Conservation (phyloP, 2,113 vertebrate species). For the Setophaga petechia region DNA sequence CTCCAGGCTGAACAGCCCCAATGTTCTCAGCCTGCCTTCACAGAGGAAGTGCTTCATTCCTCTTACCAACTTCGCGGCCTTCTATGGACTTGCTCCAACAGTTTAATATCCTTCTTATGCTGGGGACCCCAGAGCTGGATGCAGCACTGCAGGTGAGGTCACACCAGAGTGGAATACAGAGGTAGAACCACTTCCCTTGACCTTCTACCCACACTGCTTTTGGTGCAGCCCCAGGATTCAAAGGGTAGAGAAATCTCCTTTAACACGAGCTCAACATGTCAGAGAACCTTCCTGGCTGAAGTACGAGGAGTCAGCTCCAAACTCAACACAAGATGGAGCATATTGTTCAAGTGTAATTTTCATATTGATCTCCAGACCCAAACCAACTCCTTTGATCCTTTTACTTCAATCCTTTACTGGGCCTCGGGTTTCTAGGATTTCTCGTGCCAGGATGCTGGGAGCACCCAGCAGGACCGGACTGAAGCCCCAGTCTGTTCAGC, state of each 20-base stretch:
- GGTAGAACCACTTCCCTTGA: neutral
- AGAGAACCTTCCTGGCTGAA: neutral
- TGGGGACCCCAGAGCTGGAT: neutral
- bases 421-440: neutral
- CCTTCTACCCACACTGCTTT: neutral
- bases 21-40: neutral
- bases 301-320: accelerated
- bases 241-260: neutral
- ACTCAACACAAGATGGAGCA: neutral
- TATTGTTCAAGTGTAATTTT: accelerated
- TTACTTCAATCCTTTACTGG: neutral
- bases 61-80: neutral
- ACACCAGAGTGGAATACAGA: neutral
- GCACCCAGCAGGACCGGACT: accelerated
- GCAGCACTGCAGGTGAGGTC: neutral
- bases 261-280: neutral
- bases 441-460: neutral
- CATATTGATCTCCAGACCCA: neutral
- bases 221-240: neutral
- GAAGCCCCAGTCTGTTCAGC: accelerated
- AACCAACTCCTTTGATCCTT: neutral
- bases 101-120: neutral
- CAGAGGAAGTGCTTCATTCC: neutral
- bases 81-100: neutral
- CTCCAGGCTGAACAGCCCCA: neutral